These are phyloP conservation scores for Apotomis turbidana DNA, from an alignment of 2,888 invertebrate species.

Conservation along the genomic window DNA sequence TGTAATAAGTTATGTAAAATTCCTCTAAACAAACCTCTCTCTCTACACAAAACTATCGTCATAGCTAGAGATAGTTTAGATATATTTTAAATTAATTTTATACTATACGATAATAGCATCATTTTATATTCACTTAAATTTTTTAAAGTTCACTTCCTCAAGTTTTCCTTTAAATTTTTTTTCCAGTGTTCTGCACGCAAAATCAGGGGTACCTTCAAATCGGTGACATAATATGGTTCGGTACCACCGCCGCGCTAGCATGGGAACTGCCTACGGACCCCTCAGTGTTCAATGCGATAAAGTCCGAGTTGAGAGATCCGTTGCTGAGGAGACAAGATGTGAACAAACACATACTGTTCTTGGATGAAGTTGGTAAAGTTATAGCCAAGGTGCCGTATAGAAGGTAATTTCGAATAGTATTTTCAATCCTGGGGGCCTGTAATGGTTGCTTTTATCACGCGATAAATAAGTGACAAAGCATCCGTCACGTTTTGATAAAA, in stretches of 20 bases:
- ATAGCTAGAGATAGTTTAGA: too few relatives aligned
- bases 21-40: too few relatives aligned
- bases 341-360: conserved; percentile 60
- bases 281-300: conserved; percentile 58
- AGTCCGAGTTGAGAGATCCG: conserved; percentile 53
- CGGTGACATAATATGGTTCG: conserved; percentile 86
- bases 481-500: too few relatives aligned
- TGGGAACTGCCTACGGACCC: conserved; percentile 89
- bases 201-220: conserved; percentile 83
- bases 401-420: conserved; percentile 53
- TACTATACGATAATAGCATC: too few relatives aligned
- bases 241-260: conserved; percentile 89
- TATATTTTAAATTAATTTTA: too few relatives aligned
- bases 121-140: too few relatives aligned
- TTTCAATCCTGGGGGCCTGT: too few relatives aligned
- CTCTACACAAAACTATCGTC: too few relatives aligned
- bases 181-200: conserved; percentile 86
- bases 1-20: too few relatives aligned
- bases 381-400: conserved; percentile 65
- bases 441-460: too few relatives aligned
- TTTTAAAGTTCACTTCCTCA: background rate
- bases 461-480: too few relatives aligned
- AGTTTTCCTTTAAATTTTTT: background rate
- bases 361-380: conserved; percentile 69
- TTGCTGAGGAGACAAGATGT: conserved; percentile 59